Percentiles rank a stretch among this genome's conserved stretches.
phyloP scores from a whole-genome alignment of 2,113 vertebrate genomes.

The Campylomormyrus numenius region DNA sequence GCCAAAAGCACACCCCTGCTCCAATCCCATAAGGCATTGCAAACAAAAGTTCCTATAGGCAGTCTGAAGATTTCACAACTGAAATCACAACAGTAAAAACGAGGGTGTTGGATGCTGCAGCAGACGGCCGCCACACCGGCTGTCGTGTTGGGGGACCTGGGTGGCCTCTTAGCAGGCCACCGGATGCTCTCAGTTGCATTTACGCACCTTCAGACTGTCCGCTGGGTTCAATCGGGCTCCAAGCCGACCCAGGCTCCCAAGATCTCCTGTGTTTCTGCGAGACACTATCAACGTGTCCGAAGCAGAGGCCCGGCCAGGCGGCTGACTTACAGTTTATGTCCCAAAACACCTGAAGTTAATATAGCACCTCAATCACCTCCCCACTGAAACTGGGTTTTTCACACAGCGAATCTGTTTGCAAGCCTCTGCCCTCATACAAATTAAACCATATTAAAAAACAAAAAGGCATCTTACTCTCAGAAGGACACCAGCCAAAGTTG shows the following conservation, averaged over 20 bases:
- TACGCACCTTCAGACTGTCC: neutral
- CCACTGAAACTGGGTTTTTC: neutral
- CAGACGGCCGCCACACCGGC: neutral
- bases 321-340: neutral
- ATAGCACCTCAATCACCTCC: conserved; percentile 14
- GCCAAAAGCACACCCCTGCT: conserved; percentile 30
- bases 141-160: neutral
- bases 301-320: neutral
- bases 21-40: conserved; percentile 4
- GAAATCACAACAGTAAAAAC: neutral
- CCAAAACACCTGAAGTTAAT: conserved; percentile 9
- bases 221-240: neutral
- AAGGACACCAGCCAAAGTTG: conserved; percentile 44
- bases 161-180: neutral
- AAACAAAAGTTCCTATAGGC: conserved; percentile 16
- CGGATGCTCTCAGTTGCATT: neutral
- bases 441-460: conserved; percentile 2
- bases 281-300: neutral
- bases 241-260: neutral
- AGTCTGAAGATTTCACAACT: neutral
- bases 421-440: conserved; percentile 6
- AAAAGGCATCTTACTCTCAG: conserved; percentile 23
- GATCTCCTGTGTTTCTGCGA: neutral
- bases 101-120: neutral
- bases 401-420: conserved; percentile 9